phyloP scores from a whole-genome alignment of 2,888 invertebrate genomes.

The Lymantria dispar region DNA sequence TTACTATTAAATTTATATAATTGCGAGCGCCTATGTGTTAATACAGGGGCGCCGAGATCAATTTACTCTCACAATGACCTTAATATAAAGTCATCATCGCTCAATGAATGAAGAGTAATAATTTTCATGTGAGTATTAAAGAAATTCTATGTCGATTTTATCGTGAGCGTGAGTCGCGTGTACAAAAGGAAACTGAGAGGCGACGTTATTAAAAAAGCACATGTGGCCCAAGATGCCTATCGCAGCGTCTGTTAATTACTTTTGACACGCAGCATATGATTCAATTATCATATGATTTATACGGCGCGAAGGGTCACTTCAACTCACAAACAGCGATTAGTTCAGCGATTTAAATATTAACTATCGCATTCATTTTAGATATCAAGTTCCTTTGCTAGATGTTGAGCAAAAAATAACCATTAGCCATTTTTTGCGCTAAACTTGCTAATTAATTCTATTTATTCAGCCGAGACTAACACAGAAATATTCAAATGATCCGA shows the following conservation, averaged over 20 bases:
- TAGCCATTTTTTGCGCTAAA: constrained; percentile 50
- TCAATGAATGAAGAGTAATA: constrained; percentile 61
- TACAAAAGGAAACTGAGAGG: constrained; percentile 68
- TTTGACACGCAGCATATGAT: constrained; percentile 82
- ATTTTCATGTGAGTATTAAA: constrained; percentile 72
- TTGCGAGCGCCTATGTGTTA: constrained; percentile 56
- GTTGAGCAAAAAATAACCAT: constrained; percentile 64
- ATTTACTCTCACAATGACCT: constrained; percentile 76
- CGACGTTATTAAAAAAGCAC: constrained; percentile 79
- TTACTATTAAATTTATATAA: constrained; percentile 51
- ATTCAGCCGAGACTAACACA: constrained; percentile 51
- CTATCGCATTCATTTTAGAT: constrained; percentile 62
- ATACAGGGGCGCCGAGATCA: constrained; percentile 60
- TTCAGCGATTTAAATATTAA: constrained; percentile 70
- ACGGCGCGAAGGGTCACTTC: constrained; percentile 55
- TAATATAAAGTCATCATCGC: constrained; percentile 70
- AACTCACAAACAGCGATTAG: constrained; percentile 40
- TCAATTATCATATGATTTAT: constrained; percentile 82
- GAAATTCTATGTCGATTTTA: constrained; percentile 75
- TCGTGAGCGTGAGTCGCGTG: constrained; percentile 73
- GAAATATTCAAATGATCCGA: constrained; percentile 12
- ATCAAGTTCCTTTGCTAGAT: constrained; percentile 69
- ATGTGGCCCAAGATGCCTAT: constrained; percentile 78
- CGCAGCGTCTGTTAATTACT: constrained; percentile 79
- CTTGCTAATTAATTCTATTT: constrained; percentile 55